These are phyloP conservation scores for Musca domestica DNA, from an alignment of 1,140 invertebrate genomes.

Conservation along the genomic window DNA sequence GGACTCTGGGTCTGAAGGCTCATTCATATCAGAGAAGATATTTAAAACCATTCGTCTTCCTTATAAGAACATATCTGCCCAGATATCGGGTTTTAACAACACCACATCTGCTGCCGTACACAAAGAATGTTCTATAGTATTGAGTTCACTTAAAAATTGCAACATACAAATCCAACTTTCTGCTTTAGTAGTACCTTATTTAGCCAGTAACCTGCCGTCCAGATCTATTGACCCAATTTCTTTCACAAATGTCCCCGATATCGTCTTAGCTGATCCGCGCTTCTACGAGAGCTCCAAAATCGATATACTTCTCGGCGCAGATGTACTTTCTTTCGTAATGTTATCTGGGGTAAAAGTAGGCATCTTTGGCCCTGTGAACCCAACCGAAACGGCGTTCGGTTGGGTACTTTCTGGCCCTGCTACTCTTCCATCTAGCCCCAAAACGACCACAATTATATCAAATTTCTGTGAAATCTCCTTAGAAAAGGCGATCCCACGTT, in stretches of 20 bases:
- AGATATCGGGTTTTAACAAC: not conserved
- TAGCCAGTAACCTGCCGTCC: not conserved
- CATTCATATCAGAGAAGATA: not conserved
- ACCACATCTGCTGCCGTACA: not conserved
- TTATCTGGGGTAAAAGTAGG: not conserved
- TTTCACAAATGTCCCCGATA: not conserved
- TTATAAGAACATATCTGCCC: not conserved
- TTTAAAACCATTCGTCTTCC: not conserved
- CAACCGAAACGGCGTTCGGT: not conserved
- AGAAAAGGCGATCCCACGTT: not conserved
- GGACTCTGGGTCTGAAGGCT: not conserved
- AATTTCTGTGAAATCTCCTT: not conserved
- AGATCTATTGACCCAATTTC: not conserved
- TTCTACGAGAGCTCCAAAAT: not conserved
- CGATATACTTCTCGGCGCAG: not conserved
- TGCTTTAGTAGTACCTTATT: not conserved
- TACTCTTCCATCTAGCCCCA: not conserved
- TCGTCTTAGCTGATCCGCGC: not conserved
- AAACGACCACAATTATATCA: not conserved
- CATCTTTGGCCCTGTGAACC: not conserved
- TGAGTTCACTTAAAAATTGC: not conserved
- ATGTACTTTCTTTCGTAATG: not conserved
- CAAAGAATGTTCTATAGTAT: not conserved
- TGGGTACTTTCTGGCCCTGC: not conserved
- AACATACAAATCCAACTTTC: not conserved